Evolutionary conservation across 2,888 invertebrate species (phyloP), one percentile per base, ranked within the genome.

Genomic region (Spilarctia lutea): DNA sequence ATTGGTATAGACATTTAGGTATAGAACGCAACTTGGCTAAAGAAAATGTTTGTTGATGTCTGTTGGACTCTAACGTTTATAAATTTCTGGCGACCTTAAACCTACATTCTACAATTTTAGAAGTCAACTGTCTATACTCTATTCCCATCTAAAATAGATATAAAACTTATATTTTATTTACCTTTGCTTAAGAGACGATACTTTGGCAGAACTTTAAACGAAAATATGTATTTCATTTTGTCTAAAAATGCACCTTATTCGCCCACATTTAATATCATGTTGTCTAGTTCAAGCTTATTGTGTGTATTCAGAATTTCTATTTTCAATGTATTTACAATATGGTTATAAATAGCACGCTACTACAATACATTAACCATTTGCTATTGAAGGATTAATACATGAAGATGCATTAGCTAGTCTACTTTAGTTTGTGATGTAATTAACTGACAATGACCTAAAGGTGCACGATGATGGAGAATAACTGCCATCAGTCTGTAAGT

Each of bases 291-390:
- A 35, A 39, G 72, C 39, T n/a, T 66, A 52, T 39, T 65, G 72
- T 72, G 66, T 39, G 52, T 63, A 52, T 65, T 52, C 66, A 11
- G 65, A 52, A 52, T 45, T 65, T 33, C 52, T 72, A 66, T 72
- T 66, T 66, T 52, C 24, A 71, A 66, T 65, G 66, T 66, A 52
- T 72, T 65, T 66, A 66, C 52, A 66, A 65, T 65, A 65, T 68
- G 20, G 48, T 65, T 71, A 71, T 65, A 48, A 63, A 45, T 71
- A 71, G 0, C 65, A 45, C 45, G 20, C 30, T 24, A 42, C 18
- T 27, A 24, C 13, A 42, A 39, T 63, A 30, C 24, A 27, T 60
- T 60, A 70, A 39, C 42, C 27, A 35, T 60, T 60, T 27, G 16
- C 18, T 6, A 67, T 18, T 67, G 27, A 27, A 27, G n/a, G 27